Percentiles rank a stretch among this genome's conserved stretches.
These are phyloP conservation scores for Hafferia zeledoni DNA, from an alignment of 2,797 vertebrate genomes.

Conservation along the genomic window DNA sequence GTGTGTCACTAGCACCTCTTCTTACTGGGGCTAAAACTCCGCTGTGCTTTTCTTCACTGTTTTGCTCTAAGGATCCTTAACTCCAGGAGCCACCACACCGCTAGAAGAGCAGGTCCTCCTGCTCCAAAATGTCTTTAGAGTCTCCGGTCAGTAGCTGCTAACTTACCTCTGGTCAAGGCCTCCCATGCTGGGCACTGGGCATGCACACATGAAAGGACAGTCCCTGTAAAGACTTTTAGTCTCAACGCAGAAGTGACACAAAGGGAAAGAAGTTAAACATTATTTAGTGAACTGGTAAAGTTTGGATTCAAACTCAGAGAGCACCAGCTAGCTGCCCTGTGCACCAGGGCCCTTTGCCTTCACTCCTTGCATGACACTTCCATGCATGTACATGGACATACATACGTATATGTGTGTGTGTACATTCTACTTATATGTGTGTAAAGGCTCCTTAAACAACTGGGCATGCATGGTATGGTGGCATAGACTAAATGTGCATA, in stretches of 20 bases:
- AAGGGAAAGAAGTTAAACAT: not conserved
- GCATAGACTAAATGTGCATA: not conserved
- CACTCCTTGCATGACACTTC: not conserved
- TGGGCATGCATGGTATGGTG: fast-evolving
- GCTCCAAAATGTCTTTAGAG: not conserved
- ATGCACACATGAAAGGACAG: not conserved
- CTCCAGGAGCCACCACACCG: not conserved
- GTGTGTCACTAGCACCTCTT: not conserved
- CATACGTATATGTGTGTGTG: fast-evolving
- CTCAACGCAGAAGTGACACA: not conserved
- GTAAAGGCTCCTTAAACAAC: not conserved
- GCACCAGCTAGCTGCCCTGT: not conserved
- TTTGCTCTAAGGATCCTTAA: not conserved
- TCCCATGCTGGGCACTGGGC: not conserved
- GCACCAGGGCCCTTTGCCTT: not conserved
- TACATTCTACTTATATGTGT: fast-evolving
- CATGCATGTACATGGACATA: fast-evolving
- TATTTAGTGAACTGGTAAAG: not conserved
- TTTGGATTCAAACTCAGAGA: not conserved
- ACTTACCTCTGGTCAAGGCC: not conserved
- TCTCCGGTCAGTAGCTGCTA: not conserved
- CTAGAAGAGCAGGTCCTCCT: not conserved
- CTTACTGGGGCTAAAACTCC: not conserved
- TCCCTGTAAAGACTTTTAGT: not conserved
- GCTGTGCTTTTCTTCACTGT: not conserved